Conservation (phyloP, 1,140 invertebrate species). For the Mizuhopecten yessoensis region DNA sequence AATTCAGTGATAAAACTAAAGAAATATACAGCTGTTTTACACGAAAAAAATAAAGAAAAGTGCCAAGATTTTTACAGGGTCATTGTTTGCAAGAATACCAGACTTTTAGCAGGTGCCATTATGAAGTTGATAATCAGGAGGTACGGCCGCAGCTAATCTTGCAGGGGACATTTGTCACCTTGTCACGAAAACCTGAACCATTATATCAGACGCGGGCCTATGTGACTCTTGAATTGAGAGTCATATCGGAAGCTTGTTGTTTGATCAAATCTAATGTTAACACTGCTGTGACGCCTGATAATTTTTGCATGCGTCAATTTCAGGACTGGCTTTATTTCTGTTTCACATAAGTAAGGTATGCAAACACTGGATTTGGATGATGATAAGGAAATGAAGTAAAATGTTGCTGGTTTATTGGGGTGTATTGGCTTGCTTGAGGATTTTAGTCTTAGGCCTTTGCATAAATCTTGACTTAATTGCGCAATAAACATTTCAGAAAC, state of each 20-base stretch:
- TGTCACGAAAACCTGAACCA: not conserved
- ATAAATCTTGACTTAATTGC: no score
- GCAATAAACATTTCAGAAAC: no score
- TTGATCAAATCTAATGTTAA: not conserved
- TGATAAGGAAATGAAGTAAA: not conserved
- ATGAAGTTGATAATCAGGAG: not conserved
- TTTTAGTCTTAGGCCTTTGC: no score
- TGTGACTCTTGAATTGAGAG: not conserved
- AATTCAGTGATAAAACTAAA: conserved; percentile 2
- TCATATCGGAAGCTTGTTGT: not conserved
- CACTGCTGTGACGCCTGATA: not conserved
- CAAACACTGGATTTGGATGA: not conserved
- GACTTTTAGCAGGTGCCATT: not conserved
- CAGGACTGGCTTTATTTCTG: conserved; percentile 6
- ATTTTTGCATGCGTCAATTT: conserved; percentile 25
- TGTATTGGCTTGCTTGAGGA: no score
- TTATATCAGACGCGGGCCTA: not conserved
- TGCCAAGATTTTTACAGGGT: not conserved
- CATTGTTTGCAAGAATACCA: not conserved
- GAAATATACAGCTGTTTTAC: not conserved
- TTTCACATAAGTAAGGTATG: conserved; percentile 26
- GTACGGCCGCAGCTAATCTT: not conserved
- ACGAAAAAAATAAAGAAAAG: not conserved
- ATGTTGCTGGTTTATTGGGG: not conserved
- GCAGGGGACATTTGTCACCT: not conserved